Percentiles rank a stretch among this genome's conserved stretches.
Evolutionary conservation across 2,888 invertebrate species (phyloP).

Genomic region (Drosophila demipolita): DNA sequence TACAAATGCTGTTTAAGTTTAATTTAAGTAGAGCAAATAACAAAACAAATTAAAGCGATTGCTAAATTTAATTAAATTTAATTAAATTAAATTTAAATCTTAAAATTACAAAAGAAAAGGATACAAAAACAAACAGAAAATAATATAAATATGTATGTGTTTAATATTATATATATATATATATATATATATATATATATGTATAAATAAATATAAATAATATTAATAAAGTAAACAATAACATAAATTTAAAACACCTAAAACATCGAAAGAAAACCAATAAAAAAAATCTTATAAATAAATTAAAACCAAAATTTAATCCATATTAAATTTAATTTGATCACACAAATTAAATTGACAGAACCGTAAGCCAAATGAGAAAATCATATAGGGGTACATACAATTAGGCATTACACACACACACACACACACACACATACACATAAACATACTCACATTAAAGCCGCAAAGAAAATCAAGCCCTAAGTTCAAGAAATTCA

Average conservation of each 20-base stretch:
- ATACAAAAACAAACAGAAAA: constrained; percentile 30
- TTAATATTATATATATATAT: constrained; percentile 24
- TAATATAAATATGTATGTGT: constrained; percentile 10
- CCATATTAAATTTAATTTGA: constrained; percentile 38
- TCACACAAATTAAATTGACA: constrained; percentile 31
- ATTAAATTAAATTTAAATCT: constrained; percentile 59
- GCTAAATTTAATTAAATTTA: constrained; percentile 69
- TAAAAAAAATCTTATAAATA: constrained; percentile 16
- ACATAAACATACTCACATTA: background rate
- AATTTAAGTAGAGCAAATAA: constrained; percentile 82
- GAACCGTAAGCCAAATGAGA: constrained; percentile 20
- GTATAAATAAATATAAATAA: constrained; percentile 39
- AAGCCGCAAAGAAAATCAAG: constrained; percentile 9
- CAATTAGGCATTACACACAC: constrained; percentile 21
- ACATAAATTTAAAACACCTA: constrained; percentile 38
- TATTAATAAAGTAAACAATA: constrained; percentile 50
- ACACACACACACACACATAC: constrained; percentile 6
- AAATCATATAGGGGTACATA: constrained; percentile 22
- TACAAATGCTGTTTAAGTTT: constrained; percentile 85
- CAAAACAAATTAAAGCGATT: constrained; percentile 74
- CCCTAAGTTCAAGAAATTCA: background rate
- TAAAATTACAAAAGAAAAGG: constrained; percentile 35
- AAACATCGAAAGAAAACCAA: constrained; percentile 48
- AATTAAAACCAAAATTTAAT: constrained; percentile 15
- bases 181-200: constrained; percentile 24